phyloP scores from a whole-genome alignment of 2,113 vertebrate species.

The Forbesichthys agassizii region DNA sequence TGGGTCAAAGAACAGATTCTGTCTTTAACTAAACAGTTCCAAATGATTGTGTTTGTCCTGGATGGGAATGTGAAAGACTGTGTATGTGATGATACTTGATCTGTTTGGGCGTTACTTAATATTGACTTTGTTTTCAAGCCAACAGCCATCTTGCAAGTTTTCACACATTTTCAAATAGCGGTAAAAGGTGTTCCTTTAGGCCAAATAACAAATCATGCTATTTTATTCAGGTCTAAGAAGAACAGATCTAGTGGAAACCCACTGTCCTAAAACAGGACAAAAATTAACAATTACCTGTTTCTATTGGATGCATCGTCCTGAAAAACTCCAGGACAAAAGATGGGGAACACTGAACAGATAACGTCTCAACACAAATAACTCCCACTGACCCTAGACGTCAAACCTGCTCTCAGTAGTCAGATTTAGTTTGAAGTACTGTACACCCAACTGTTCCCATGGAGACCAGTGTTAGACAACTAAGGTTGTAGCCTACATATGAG shows the following conservation, averaged over 20 bases:
- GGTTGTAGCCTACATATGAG: no score
- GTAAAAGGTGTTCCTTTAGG: neutral
- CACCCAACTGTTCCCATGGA: neutral
- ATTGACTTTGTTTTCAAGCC: slow-evolving; percentile 17
- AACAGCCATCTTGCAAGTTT: slow-evolving; percentile 11
- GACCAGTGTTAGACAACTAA: neutral
- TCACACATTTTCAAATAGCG: slow-evolving; percentile 3
- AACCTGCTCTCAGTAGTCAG: neutral
- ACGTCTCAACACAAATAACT: no score
- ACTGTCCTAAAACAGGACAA: no score
- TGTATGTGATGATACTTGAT: slow-evolving; percentile 23
- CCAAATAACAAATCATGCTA: neutral
- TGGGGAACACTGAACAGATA: no score
- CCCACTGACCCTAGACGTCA: neutral
- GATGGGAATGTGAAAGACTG: slow-evolving; percentile 28
- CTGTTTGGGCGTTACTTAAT: slow-evolving; percentile 37
- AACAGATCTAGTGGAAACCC: no score
- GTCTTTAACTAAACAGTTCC: slow-evolving; percentile 14
- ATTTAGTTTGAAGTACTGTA: no score
- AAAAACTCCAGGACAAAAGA: no score
- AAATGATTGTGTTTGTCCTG: slow-evolving; percentile 45
- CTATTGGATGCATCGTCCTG: no score
- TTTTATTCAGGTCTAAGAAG: no score
- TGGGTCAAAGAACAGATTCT: slow-evolving; percentile 27
- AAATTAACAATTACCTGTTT: no score